Evolutionary conservation across 2,797 vertebrate genomes (phyloP).

Genomic region (Sphenopsis melanotis): DNA sequence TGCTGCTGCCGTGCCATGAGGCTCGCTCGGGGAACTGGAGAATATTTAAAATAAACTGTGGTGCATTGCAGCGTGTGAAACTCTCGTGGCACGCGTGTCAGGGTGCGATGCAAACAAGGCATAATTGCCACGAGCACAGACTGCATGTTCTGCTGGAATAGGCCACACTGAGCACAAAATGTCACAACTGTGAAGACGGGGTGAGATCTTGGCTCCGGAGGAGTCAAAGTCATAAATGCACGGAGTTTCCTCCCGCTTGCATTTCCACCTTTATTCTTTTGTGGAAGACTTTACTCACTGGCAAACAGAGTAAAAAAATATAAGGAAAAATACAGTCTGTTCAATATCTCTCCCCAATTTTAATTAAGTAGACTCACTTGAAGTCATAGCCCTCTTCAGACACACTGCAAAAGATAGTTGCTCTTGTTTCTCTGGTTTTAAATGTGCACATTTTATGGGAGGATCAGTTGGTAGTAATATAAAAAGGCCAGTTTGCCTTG

Average conservation of each 20-base stretch:
- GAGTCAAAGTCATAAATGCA: background rate
- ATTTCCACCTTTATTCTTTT: background rate
- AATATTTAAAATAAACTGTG: background rate
- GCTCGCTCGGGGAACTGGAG: background rate
- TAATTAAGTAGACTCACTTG: background rate
- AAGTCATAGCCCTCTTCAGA: background rate
- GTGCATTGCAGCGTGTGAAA: background rate
- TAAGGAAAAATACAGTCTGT: background rate
- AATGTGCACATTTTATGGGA: background rate
- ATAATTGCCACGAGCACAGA: background rate
- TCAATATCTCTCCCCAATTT: background rate
- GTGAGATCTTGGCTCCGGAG: conserved; percentile 1
- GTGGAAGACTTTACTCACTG: background rate
- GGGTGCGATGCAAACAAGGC: conserved; percentile 35
- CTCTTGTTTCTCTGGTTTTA: background rate
- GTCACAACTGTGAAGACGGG: conserved; percentile 31
- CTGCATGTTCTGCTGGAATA: background rate
- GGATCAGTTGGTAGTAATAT: background rate
- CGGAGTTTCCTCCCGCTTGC: background rate
- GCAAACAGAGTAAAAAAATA: background rate
- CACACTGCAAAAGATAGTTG: background rate
- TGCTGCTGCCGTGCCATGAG: background rate
- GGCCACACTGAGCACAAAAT: background rate
- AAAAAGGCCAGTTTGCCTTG: conserved; percentile 1
- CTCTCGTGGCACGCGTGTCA: background rate